Evolutionary conservation across 2,797 vertebrate genomes (phyloP).

Genomic region (Oryzias sinensis): DNA sequence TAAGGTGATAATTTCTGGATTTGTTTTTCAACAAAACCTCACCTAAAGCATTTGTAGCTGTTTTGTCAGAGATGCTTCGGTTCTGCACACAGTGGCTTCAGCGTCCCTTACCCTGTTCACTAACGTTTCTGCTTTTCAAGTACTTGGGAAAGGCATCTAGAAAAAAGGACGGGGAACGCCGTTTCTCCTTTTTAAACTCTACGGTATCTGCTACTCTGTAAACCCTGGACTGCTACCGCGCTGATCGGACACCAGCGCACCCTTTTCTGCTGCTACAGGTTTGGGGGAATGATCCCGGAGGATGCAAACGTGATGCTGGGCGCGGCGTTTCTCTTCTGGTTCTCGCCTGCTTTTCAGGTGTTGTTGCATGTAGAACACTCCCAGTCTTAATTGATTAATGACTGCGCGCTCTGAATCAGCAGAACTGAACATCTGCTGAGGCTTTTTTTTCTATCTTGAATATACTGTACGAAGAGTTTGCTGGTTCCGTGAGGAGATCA

Average conservation of each 20-base stretch:
- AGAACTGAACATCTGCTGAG: conserved; percentile 37
- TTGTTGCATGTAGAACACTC: conserved; percentile 3
- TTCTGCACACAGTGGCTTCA: conserved; percentile 41
- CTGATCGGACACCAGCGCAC: conserved; percentile 31
- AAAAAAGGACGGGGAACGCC: conserved; percentile 4
- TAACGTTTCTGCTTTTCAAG: conserved; percentile 56
- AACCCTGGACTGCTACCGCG: conserved; percentile 65
- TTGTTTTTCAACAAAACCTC: no score
- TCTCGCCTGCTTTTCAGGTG: no score
- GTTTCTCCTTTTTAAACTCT: conserved; percentile 1
- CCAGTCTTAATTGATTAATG: conserved; percentile 43
- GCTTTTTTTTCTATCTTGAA: conserved; percentile 44
- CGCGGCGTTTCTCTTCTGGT: no score
- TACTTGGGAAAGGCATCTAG: conserved; percentile 51
- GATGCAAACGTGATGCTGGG: no score
- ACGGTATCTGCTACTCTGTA: conserved; percentile 53
- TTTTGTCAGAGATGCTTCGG: not conserved
- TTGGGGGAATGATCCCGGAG: conserved; percentile 3
- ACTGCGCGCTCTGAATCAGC: conserved; percentile 39
- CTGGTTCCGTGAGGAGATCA: conserved; percentile 84
- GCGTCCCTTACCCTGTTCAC: conserved; percentile 51
- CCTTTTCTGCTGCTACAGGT: conserved; percentile 49
- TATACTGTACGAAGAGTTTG: conserved; percentile 37
- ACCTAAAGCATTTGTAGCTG: rapidly evolving
- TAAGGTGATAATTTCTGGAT: no score